Percentiles rank a stretch among this genome's conserved stretches.
Conservation (phyloP, 2,113 vertebrate genomes). For the Labrus mixtus region DNA sequence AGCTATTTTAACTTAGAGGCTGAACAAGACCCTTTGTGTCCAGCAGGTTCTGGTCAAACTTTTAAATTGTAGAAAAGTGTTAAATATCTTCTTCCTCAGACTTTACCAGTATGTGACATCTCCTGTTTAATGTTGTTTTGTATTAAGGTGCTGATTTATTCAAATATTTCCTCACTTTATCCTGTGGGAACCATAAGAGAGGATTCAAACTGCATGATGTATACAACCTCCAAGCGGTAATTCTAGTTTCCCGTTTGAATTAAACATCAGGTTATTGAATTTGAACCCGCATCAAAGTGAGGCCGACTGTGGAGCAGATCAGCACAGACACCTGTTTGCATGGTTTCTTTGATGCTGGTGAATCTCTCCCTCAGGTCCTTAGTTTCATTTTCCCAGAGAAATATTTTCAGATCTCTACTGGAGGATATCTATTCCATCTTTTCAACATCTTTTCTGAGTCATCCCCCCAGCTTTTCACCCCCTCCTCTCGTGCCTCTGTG, state of each 20-base stretch:
- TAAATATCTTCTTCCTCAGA: too few species aligned
- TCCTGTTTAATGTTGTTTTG: too few species aligned
- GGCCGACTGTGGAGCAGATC: not conserved
- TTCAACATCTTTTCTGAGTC: conserved; percentile 27
- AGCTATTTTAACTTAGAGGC: too few species aligned
- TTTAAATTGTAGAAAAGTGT: too few species aligned
- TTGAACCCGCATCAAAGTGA: not conserved
- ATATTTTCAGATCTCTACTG: conserved; percentile 45
- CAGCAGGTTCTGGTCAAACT: too few species aligned
- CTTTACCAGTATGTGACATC: too few species aligned
- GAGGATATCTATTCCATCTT: conserved; percentile 46
- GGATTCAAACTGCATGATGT: not conserved
- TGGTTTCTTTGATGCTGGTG: conserved; percentile 8
- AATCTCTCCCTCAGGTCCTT: conserved; percentile 5
- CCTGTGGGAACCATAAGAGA: too few species aligned
- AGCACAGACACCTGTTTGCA: not conserved
- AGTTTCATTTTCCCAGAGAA: not conserved
- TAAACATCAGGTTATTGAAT: not conserved
- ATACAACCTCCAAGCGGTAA: not conserved
- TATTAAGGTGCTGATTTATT: too few species aligned
- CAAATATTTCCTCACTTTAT: too few species aligned
- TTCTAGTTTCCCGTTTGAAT: not conserved
- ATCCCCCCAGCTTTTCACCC: conserved; percentile 15
- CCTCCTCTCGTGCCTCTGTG: conserved; percentile 22
- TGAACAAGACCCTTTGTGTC: too few species aligned